phyloP scores from a whole-genome alignment of 2,888 invertebrate species.

The Epistrophe eligans region DNA sequence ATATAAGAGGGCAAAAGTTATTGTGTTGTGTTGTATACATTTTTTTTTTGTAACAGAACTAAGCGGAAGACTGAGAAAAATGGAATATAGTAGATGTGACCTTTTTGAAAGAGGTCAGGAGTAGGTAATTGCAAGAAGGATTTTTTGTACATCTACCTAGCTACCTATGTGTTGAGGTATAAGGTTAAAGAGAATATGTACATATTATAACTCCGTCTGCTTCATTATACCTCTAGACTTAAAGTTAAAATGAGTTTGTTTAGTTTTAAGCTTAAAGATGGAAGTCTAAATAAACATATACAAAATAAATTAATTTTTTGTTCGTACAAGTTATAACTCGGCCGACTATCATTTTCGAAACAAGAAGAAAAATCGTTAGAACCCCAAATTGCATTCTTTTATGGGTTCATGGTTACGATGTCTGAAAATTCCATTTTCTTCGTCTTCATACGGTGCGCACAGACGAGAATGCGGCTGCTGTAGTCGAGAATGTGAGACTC shows the following conservation, averaged over 20 bases:
- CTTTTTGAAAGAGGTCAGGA: slow-evolving; percentile 46
- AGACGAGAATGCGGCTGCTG: no score
- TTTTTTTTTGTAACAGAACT: background rate
- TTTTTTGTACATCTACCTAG: background rate
- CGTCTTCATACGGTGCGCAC: no score
- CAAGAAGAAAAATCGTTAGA: no score
- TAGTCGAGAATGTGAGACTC: no score
- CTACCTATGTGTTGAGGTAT: slow-evolving; percentile 5
- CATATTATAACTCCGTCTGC: background rate
- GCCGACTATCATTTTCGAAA: no score
- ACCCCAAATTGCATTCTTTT: no score
- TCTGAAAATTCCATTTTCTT: no score
- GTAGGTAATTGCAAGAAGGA: slow-evolving; percentile 16
- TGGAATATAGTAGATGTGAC: slow-evolving; percentile 11
- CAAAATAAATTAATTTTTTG: no score
- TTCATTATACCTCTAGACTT: background rate
- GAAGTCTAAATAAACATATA: no score
- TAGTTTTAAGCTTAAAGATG: background rate
- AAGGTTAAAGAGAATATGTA: slow-evolving; percentile 7
- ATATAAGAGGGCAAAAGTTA: slow-evolving; percentile 6
- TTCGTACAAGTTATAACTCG: no score
- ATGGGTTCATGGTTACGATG: no score
- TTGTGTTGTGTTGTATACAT: background rate
- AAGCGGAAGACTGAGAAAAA: background rate
- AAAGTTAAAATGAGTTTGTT: background rate